Base-by-base conservation (phyloP, 2,888 invertebrate genomes). In the Gonocerus acuteangulatus region DNA sequence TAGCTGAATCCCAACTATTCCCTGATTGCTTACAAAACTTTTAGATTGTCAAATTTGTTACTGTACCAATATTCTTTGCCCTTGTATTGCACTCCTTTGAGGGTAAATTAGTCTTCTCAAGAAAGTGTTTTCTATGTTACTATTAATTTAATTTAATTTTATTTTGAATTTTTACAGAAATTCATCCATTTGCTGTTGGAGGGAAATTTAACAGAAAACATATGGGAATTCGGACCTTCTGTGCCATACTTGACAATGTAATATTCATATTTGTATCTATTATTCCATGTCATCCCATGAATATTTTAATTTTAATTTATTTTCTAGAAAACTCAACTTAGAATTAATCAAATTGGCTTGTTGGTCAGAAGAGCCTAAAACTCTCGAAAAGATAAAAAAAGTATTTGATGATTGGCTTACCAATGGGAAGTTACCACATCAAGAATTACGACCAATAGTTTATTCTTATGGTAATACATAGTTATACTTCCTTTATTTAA, bases 131-230 rank as follows among this genome's bases (percentile, higher is more conserved):
- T n/a, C 7, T 49, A 11, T 9, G 15, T 23, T 49, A 18, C n/a
- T 16, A 48, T 16, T 48, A 18, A 48, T 48, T 4, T 3, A 21
- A 15, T n/a, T n/a, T 22, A 48, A 11, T n/a, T 21, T 48, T 3
- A 9, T 3, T 16, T 18, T 13, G n/a, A 13, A 49, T 19, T 51
- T 32, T 63, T 60, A 23, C 45, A 59, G 54, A 62, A 51, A 48
- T 62, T 27, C 19, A 47, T 62, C 34, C 61, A 45, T 15, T 54
- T 44, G 19, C 16, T 54, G 52, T 61, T 60, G 42, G 49, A 49
- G 48, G 39, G 21, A 22, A 36, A 47, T 59, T 15, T 59, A 34
- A 32, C 23, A 4, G 47, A 36, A 32, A 48, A 36, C 19, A 39
- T 48, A n/a, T 48, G 47, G 58, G 39, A 48, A 21, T 59, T 59